Evolutionary conservation across 2,888 invertebrate genomes (phyloP), one percentile per base, ranked within the genome.

Genomic region (Marronus borbonicus): DNA sequence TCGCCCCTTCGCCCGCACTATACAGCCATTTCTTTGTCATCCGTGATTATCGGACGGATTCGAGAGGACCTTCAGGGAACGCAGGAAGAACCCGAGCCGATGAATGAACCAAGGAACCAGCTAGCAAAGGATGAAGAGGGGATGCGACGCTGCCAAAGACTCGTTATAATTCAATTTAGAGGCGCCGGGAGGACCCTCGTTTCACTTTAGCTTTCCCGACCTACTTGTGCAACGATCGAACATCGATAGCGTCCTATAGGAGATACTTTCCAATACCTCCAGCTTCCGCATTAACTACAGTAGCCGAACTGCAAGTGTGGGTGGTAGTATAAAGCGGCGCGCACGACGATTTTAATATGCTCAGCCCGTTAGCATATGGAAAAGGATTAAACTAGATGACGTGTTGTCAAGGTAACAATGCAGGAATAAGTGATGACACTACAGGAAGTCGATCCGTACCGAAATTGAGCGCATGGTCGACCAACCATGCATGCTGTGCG

Each of bases 391-490:
- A 81, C 80, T 80, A 80, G 78, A 77, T 79, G 82, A 80, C 80
- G 78, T 79, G 83, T 84, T 82, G 83, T 82, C 83, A 84, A 83
- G 83, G 84, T 84, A 83, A 84, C 83, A 81, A 60, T 64, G 49
- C 62, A 62, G 74, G 74, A 74, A 74, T 74, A 64, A 74, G 58
- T 62, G 74, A 74, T 74, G 74, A 74, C 74, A 62, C 64, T 76
- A 76, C 66, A 65, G 76, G 76, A 76, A 76, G 76, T 76, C 66
- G 65, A 66, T 76, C 76, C 62, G 65, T 76, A 76, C 76, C 76
- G 66, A 76, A 76, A 72, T 55, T 76, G 65, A 76, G 76, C 76
- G 76, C 76, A 55, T 76, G 76, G 55, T 58, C 39, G 72, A 24
- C 72, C 72, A 72, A 60, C 58, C 72, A 58, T 72, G 72, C 39